Conservation (phyloP, 2,113 vertebrate genomes). For the Dasyornis broadbenti region DNA sequence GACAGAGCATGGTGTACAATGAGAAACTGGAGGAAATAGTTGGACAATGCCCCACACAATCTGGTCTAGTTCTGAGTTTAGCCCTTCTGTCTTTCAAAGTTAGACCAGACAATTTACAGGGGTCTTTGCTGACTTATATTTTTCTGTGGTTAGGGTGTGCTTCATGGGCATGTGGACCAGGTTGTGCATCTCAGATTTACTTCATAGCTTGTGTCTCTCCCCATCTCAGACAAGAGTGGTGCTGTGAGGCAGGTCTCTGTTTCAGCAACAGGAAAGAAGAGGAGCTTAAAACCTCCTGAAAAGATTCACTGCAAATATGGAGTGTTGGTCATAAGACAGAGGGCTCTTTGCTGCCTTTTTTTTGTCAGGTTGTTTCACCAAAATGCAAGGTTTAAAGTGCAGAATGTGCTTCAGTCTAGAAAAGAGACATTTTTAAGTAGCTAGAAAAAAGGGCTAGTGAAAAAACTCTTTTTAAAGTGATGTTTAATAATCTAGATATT, state of each 20-base stretch:
- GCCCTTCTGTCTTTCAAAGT: neutral
- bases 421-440: neutral
- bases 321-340: neutral
- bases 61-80: neutral
- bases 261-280: neutral
- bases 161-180: neutral
- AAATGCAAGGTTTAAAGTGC: neutral
- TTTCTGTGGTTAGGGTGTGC: neutral
- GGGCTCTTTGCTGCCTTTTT: neutral
- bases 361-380: neutral
- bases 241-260: neutral
- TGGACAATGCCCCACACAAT: accelerated
- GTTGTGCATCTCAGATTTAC: neutral
- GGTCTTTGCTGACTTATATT: neutral
- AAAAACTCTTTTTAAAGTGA: neutral
- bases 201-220: neutral
- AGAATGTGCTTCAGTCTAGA: neutral
- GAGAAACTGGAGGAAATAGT: neutral
- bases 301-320: neutral
- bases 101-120: neutral
- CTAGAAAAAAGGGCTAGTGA: neutral
- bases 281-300: neutral
- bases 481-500: neutral
- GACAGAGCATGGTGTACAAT: neutral
- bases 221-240: neutral